phyloP scores from a whole-genome alignment of 35 echinoderm and acorn worm species.

The Heliocidaris tuberculata region DNA sequence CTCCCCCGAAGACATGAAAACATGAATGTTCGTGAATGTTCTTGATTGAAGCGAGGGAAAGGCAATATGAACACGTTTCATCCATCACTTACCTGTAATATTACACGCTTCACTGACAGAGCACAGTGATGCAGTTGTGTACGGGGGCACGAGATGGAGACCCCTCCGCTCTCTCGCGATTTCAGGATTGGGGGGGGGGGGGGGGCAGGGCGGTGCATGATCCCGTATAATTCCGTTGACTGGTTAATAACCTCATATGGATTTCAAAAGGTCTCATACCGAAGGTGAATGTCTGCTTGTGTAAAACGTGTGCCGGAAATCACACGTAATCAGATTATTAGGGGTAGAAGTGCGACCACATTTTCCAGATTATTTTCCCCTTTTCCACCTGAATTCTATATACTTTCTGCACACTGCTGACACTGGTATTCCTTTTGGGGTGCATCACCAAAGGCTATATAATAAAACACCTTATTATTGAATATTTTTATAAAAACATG shows the following conservation, averaged over 20 bases:
- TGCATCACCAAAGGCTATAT: neutral
- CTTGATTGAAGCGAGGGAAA: neutral
- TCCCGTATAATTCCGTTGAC: neutral
- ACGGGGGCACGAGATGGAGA: no score
- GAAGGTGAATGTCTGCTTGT: slow-evolving; percentile 9
- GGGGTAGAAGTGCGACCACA: neutral
- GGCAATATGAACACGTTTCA: neutral
- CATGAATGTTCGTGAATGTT: neutral
- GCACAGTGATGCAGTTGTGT: neutral
- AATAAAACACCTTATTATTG: neutral
- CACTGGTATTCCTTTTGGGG: neutral
- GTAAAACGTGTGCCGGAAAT: slow-evolving; percentile 9
- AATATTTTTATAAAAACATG: no score
- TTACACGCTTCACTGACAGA: neutral
- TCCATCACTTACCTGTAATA: neutral
- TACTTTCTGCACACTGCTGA: neutral
- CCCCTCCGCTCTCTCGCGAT: no score
- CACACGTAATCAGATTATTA: slow-evolving; percentile 5
- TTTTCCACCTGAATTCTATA: neutral
- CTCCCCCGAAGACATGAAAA: neutral
- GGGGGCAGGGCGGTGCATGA: neutral
- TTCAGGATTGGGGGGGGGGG: no score
- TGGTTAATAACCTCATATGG: neutral
- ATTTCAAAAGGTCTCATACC: neutral
- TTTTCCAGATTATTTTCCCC: neutral